Base-by-base conservation (phyloP, 2,797 vertebrate species). In the Pangasius macronema region DNA sequence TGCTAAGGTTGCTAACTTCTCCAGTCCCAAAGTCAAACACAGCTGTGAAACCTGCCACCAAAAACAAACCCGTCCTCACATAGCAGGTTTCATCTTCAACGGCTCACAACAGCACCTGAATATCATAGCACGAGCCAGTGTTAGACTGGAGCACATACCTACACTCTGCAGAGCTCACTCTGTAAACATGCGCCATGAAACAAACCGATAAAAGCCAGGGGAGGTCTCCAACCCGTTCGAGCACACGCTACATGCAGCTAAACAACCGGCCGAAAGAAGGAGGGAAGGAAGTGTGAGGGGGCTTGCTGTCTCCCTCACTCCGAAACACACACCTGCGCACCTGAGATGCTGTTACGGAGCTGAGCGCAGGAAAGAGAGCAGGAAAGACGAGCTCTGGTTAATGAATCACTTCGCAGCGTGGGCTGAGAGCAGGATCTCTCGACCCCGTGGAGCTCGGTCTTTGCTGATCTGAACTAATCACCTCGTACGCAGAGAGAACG, bases 401-500 rank as follows among this genome's bases (percentile, higher is more conserved):
- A n/a, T 63, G 65, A 85, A 87, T 46, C 83, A 79, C 63, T 86
- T 82, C 55, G 84, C 86, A 75, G 84, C 57, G 83, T n/a, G 20
- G 70, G 63, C 72, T 86, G 76, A 75, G 68, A 10, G n/a, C 81
- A 36, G 85, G 85, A 53, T 70, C 75, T 79, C 81, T 87, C 85
- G 63, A 86, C 51, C 55, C 61, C 3, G 83, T 53, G 14, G 46
- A 57, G 30, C 91, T 90, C n/a, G 11, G 83, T 89, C 79, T 90
- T 87, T 86, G 67, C 88, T 61, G 87, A 77, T 92, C 91, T 92
- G 53, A 63, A 86, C 89, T 91, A 93, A 92, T 90, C 90, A 77
- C 85, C 86, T 90, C 75, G 16, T 88, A 57, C 86, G 24, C 89
- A 79, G 68, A 68, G 70, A 87, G 86, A 83, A 83, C 83, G 81